Evolutionary conservation across 2,888 invertebrate genomes (phyloP).

Genomic region (Prosopocoilus inquinatus): DNA sequence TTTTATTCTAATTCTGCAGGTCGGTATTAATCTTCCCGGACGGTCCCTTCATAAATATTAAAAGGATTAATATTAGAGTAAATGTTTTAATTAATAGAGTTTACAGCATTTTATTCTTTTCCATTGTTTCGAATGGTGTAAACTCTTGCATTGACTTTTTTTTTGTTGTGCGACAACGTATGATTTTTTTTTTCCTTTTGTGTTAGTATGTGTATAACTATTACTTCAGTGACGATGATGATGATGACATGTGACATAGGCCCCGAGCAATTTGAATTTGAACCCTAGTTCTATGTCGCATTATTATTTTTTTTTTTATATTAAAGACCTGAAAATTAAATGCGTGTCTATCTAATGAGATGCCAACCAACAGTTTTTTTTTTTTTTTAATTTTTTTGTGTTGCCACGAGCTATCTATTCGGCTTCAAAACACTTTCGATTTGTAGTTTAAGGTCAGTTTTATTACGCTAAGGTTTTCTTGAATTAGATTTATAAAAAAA

Average conservation of each 20-base stretch:
- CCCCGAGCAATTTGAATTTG: conserved; percentile 9
- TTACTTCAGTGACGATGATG: no score
- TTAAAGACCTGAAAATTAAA: conserved; percentile 10
- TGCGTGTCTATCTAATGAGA: not conserved
- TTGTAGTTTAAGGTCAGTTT: conserved; percentile 16
- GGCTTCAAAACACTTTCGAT: not conserved
- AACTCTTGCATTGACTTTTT: conserved; percentile 22
- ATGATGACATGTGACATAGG: conserved; percentile 12
- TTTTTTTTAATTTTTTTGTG: not conserved
- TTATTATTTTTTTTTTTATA: not conserved
- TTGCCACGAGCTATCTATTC: not conserved
- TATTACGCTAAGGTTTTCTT: conserved; percentile 3
- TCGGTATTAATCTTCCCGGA: conserved; percentile 36
- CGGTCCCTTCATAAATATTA: conserved; percentile 27
- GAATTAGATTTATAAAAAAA: conserved; percentile 9
- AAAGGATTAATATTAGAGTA: conserved; percentile 25
- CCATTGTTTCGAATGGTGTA: conserved; percentile 18
- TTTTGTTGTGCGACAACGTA: conserved; percentile 8
- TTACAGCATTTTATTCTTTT: conserved; percentile 19
- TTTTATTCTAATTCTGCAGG: conserved; percentile 46
- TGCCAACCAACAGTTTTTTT: no score
- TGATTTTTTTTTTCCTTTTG: not conserved
- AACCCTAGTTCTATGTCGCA: conserved; percentile 5
- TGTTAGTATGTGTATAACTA: not conserved
- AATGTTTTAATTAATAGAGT: conserved; percentile 20